Evolutionary conservation across 2,888 invertebrate species (phyloP), one percentile per base, ranked within the genome.

Genomic region (Ptychoptera contaminata): DNA sequence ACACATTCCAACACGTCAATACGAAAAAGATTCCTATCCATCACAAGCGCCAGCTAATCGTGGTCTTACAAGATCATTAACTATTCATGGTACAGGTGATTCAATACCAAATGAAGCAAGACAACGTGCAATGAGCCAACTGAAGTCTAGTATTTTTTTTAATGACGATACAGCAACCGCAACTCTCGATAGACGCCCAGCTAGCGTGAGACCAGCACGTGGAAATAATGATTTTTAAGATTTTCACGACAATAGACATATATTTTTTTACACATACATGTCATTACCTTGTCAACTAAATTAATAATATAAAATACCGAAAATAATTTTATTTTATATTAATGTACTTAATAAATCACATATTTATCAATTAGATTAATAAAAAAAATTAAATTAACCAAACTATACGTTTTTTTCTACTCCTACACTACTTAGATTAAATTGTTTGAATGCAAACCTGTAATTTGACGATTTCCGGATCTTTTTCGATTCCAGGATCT

Each of bases 391-490:
- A 23, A 23, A 23, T 23, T 23, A 23, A 23, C 23, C 23, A 23
- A 23, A 23, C 3, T 23, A 23, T 3, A 23, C 3, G 23, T 7
- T 23, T 23, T 23, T 23, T 23, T 23, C 7, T 23, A 3, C 23
- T 23, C 23, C 23, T 23, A 23, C 23, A 23, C 23, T 5, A 23
- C 7, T 23, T 23, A 23, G 23, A 23, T 23, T 23, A 23, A 23
- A 5, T 23, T 23, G 7, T 23, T 23, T 23, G 23, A 34, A 37
- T 16, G 42, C 50, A 49, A 49, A 78, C 79, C 68, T 79, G 77
- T 37, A 87, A 60, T 48, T 76, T 69, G 39, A 78, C 63, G 43
- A 85, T 73, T 55, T 87, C 83, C 8, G 83, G 77, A 61, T 91
- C 90, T 45, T 78, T 73, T 51, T 82, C 82, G 1, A 76, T 61